These are phyloP conservation scores for Drosophila persimilis DNA, from an alignment of 1,140 invertebrate species.

Conservation along the genomic window DNA sequence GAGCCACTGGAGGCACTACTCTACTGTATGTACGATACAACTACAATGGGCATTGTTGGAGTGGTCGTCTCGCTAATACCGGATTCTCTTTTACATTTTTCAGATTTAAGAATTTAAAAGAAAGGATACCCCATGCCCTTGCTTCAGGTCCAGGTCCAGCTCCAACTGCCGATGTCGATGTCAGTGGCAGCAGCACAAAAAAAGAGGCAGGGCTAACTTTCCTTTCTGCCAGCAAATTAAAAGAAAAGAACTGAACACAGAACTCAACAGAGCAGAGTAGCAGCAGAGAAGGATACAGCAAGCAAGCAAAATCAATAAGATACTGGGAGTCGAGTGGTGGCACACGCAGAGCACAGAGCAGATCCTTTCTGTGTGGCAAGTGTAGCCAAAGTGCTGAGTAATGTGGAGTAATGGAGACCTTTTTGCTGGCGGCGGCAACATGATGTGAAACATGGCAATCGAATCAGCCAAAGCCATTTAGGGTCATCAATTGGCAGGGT, in stretches of 20 bases:
- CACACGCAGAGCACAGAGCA: no score
- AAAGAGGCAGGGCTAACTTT: constrained; percentile 14
- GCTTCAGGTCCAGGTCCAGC: no score
- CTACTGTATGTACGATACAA: neutral
- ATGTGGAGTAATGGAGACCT: constrained; percentile 76
- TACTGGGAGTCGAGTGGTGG: no score
- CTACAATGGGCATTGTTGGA: constrained; percentile 66
- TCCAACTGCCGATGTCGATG: no score
- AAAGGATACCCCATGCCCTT: constrained; percentile 21
- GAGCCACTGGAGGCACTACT: constrained; percentile 4
- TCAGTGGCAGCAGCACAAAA: neutral
- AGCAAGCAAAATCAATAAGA: constrained; percentile 50
- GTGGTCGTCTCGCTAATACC: constrained; percentile 51
- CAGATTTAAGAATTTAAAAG: constrained; percentile 53
- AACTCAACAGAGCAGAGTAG: constrained; percentile 18
- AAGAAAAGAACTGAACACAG: constrained; percentile 32
- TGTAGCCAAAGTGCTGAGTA: constrained; percentile 75
- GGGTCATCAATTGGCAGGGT: constrained; percentile 79
- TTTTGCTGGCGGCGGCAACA: constrained; percentile 75
- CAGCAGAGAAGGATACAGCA: constrained; percentile 25
- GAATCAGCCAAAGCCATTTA: constrained; percentile 80
- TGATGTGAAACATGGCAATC: constrained; percentile 81
- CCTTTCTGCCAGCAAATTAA: constrained; percentile 41
- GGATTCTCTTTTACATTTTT: constrained; percentile 54
- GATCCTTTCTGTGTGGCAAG: constrained; percentile 28